Evolutionary conservation across 2,888 invertebrate genomes (phyloP).

Genomic region (Drosophila basisetae): DNA sequence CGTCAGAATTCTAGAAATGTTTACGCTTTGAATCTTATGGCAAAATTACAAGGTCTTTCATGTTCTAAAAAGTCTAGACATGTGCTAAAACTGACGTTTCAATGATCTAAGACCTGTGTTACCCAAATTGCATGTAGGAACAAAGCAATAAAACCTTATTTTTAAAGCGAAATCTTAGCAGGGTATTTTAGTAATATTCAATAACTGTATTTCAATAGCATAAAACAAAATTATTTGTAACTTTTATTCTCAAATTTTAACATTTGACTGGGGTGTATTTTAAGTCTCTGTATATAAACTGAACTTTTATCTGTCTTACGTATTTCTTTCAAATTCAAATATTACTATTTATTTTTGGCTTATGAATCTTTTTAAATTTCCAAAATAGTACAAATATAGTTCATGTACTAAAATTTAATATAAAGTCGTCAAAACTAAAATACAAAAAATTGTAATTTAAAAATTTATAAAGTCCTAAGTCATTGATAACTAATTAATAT

Average conservation of each 20-base stretch:
- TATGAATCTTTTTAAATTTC: not conserved
- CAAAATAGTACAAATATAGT: not conserved
- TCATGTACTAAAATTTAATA: not conserved
- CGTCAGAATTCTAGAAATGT: constrained; percentile 5
- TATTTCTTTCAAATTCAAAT: not conserved
- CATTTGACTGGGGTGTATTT: not conserved
- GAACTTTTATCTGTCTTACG: not conserved
- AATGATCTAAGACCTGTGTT: not conserved
- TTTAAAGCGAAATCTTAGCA: not conserved
- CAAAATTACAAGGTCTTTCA: constrained; percentile 15
- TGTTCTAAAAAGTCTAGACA: constrained; percentile 2
- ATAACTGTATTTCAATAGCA: not conserved
- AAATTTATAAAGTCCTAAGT: not conserved
- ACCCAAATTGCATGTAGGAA: too few species aligned
- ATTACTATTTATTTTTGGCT: not conserved
- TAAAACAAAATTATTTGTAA: not conserved
- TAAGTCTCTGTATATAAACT: not conserved
- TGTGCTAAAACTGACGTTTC: not conserved
- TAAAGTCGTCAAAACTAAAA: not conserved
- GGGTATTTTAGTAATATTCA: not conserved
- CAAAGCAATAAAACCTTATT: not conserved
- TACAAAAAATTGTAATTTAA: not conserved
- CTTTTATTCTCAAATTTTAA: not conserved
- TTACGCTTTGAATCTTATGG: constrained; percentile 8
- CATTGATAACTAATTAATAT: not conserved